These are phyloP conservation scores for Perizoma flavofasciatum DNA, from an alignment of 2,888 invertebrate species.

Conservation along the genomic window DNA sequence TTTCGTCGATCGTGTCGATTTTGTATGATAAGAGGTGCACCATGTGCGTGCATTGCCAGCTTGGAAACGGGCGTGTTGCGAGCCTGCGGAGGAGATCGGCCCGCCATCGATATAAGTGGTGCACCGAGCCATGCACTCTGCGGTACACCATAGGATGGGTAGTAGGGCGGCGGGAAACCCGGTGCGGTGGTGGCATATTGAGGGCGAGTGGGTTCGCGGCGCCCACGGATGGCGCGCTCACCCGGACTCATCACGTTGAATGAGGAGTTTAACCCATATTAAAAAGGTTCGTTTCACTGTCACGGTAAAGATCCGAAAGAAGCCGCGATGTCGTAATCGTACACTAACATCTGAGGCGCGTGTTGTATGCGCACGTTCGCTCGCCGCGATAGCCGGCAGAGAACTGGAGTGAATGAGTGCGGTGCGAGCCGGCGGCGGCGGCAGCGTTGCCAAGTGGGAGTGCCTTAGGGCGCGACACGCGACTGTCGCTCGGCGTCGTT, in stretches of 20 bases:
- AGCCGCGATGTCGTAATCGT: constrained; percentile 80
- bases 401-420: constrained; percentile 79
- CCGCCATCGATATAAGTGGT: constrained; percentile 91
- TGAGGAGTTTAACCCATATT: constrained; percentile 90
- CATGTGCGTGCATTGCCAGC: constrained; percentile 92
- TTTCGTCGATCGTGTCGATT: constrained; percentile 85
- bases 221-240: constrained; percentile 81
- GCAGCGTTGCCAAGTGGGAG: constrained; percentile 68
- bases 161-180: constrained; percentile 80
- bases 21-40: constrained; percentile 91
- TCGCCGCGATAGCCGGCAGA: constrained; percentile 75
- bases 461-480: constrained; percentile 69
- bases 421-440: constrained; percentile 67
- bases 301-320: constrained; percentile 75
- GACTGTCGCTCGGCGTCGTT: constrained; percentile 59
- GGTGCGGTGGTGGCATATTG: constrained; percentile 78
- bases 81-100: constrained; percentile 76
- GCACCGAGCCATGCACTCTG: constrained; percentile 90
- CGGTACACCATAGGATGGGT: constrained; percentile 79
- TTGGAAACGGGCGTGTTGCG: constrained; percentile 86
- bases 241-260: constrained; percentile 78
- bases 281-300: constrained; percentile 73
- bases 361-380: constrained; percentile 65
- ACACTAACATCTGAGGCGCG: constrained; percentile 77
- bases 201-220: constrained; percentile 81